These are phyloP conservation scores for Silurus glanis DNA, from an alignment of 2,113 vertebrate genomes.

Conservation along the genomic window DNA sequence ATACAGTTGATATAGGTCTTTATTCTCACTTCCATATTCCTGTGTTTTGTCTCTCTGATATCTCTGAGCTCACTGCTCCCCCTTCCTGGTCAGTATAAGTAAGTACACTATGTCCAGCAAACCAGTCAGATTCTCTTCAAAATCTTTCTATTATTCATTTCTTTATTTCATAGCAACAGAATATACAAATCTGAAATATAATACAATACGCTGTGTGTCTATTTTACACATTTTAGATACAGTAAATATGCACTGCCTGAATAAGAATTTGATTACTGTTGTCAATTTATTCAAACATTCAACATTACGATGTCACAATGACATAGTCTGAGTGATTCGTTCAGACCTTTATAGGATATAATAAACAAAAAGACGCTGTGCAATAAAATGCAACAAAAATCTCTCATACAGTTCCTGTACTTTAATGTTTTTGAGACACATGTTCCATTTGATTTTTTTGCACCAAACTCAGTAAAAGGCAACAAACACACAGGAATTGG, in stretches of 20 bases:
- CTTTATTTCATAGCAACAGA: too few relatives aligned
- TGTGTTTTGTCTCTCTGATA: neutral
- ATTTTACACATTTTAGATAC: neutral
- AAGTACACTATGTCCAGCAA: neutral
- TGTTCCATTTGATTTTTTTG: too few relatives aligned
- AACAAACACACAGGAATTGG: too few relatives aligned
- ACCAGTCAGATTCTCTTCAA: neutral
- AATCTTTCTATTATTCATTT: neutral
- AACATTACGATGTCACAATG: neutral
- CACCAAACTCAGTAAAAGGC: too few relatives aligned
- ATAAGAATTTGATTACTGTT: neutral
- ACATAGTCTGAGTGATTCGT: neutral
- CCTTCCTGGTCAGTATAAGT: neutral
- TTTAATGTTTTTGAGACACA: too few relatives aligned
- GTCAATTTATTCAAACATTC: neutral
- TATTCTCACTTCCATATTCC: neutral
- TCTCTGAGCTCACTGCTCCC: slow-evolving; percentile 27
- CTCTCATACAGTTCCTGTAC: too few relatives aligned
- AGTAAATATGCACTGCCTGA: neutral
- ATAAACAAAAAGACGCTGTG: neutral
- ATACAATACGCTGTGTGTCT: neutral
- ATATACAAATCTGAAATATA: neutral
- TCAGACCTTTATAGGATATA: neutral
- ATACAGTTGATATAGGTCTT: neutral
- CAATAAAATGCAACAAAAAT: neutral